Evolutionary conservation across 2,888 invertebrate genomes (phyloP).

Genomic region (Drosophila neonasuta): DNA sequence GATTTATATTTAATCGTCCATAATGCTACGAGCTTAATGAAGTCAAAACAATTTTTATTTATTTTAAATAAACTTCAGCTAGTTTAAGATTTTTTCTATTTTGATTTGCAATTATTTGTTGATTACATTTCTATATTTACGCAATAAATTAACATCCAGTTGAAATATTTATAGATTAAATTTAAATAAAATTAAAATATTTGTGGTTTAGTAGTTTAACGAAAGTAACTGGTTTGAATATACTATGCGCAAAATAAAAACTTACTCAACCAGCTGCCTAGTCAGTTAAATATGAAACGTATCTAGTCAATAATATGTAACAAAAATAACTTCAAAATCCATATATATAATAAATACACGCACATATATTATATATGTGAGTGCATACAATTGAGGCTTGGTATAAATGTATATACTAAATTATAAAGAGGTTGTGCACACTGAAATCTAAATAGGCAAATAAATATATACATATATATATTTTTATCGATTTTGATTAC

Average conservation of each 20-base stretch:
- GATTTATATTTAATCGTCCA: too few species aligned
- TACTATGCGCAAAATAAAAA: slow-evolving; percentile 7
- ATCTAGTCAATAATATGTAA: slow-evolving; percentile 18
- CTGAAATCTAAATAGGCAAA: slow-evolving; percentile 56
- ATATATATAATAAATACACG: slow-evolving; percentile 12
- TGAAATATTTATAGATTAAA: neutral
- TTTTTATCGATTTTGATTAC: slow-evolving; percentile 79
- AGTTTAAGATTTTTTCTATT: too few species aligned
- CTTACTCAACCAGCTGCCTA: slow-evolving; percentile 13
- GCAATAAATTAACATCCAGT: neutral
- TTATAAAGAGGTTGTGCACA: slow-evolving; percentile 51
- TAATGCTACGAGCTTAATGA: too few species aligned
- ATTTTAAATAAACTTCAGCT: too few species aligned
- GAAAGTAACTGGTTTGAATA: slow-evolving; percentile 14
- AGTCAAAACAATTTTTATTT: too few species aligned
- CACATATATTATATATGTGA: slow-evolving; percentile 13
- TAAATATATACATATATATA: slow-evolving; percentile 37
- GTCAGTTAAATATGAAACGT: neutral
- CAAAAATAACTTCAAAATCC: slow-evolving; percentile 18
- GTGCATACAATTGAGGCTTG: slow-evolving; percentile 21
- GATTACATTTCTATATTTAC: too few species aligned
- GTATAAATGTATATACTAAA: slow-evolving; percentile 8
- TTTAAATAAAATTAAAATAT: neutral
- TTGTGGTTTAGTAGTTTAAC: slow-evolving; percentile 1
- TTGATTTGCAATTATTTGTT: too few species aligned